Evolutionary conservation across 2,888 invertebrate species (phyloP).

Genomic region (Argyra leucocephala): DNA sequence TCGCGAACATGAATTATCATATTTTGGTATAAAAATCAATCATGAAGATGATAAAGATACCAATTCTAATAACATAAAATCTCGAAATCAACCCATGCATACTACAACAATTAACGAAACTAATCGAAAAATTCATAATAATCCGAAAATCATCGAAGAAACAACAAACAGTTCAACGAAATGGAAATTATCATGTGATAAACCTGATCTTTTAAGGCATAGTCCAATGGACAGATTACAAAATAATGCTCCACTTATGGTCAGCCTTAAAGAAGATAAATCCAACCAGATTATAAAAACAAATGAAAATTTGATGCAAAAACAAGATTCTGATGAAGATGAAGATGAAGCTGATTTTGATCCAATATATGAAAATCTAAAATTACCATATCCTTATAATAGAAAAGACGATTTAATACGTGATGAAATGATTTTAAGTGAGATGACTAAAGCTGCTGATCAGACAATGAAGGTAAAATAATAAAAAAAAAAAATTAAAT

Average conservation of each 20-base stretch:
- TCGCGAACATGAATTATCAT: slow-evolving; percentile 52
- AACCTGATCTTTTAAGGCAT: slow-evolving; percentile 40
- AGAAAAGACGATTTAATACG: slow-evolving; percentile 37
- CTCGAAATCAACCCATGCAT: slow-evolving; percentile 11
- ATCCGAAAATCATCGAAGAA: slow-evolving; percentile 7
- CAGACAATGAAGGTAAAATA: slow-evolving; percentile 45
- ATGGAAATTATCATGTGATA: slow-evolving; percentile 38
- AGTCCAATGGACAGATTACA: slow-evolving; percentile 30
- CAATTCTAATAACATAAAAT: slow-evolving; percentile 11
- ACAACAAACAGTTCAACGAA: slow-evolving; percentile 24
- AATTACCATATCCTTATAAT: slow-evolving; percentile 29
- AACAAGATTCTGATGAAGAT: slow-evolving; percentile 20
- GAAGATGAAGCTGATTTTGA: slow-evolving; percentile 24
- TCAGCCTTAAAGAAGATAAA: slow-evolving; percentile 8
- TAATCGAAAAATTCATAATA: slow-evolving; percentile 19
- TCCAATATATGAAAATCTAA: slow-evolving; percentile 39
- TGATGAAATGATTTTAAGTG: slow-evolving; percentile 47
- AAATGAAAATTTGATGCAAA: slow-evolving; percentile 2
- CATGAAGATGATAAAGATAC: slow-evolving; percentile 16
- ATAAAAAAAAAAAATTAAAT: slow-evolving; percentile 5
- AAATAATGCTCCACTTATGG: slow-evolving; percentile 24
- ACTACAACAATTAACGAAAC: slow-evolving; percentile 15
- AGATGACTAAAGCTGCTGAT: slow-evolving; percentile 51
- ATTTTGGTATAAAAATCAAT: slow-evolving; percentile 45
- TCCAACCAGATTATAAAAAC: neutral